Evolutionary conservation across 2,113 vertebrate genomes (phyloP), one percentile per base, ranked within the genome.

Genomic region (Dicaeum eximium): DNA sequence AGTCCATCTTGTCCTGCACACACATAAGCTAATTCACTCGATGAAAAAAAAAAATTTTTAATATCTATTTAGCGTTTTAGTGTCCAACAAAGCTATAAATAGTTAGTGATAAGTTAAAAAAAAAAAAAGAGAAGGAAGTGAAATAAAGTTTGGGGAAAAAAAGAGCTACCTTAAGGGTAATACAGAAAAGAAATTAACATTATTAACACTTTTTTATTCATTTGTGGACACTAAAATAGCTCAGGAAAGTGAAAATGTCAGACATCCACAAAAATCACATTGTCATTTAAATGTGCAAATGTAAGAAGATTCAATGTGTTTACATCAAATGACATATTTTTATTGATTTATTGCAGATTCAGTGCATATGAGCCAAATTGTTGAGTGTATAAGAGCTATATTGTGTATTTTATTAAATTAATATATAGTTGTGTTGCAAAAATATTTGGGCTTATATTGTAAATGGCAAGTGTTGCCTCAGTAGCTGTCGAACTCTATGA

Each of bases 341-440:
- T 99, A 98, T 99, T 99, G 98, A 99, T 99, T 99, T 98, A 98
- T 98, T 99, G 98, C 99, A 98, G 98, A 99, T 99, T 99, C 98
- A 98, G 99, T 99, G 99, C 99, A 99, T 99, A 99, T 99, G 99
- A 99, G 99, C 99, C 99, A 99, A 99, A 99, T 99, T 99, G 99
- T 99, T 99, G 98, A 98, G 99, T 99, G 99, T 99, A 99, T 99
- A 99, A 99, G 99, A 99, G 99, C 99, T 99, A 99, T 99, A 99
- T 99, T 99, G 99, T 99, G 99, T 99, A 99, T 99, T 99, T 99
- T 99, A 99, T 99, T 99, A 99, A 99, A 99, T 99, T 99, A 99
- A 99, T 99, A 99, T 99, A 99, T 99, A 99, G 99, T 99, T 99
- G 99, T 99, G 99, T 99, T 99, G 99, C 99, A 99, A 99, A 99